A percentile compares a stretch with the other conserved stretches of the same genome.
Evolutionary conservation across 2,888 invertebrate species (phyloP).

Genomic region (Lithophane leautieri): DNA sequence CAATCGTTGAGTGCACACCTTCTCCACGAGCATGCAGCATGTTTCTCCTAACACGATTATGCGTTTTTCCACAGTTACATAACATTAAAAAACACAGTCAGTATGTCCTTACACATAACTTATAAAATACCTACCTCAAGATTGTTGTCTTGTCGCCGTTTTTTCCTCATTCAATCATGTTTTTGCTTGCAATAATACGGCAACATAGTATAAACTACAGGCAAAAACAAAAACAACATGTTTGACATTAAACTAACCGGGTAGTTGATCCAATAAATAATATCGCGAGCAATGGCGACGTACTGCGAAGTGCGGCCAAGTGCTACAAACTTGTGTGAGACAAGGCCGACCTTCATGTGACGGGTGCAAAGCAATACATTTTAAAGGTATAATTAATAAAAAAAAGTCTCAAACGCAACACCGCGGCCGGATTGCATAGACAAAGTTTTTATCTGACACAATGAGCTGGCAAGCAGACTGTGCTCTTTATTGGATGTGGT

Average conservation of each 20-base stretch:
- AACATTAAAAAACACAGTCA: background rate
- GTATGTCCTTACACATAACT: background rate
- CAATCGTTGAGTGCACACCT: background rate
- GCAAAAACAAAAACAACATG: conserved; percentile 42
- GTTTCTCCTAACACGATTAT: background rate
- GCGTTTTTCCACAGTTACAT: background rate
- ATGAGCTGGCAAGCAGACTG: conserved; percentile 7
- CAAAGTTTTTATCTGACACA: conserved; percentile 42
- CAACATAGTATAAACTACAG: conserved; percentile 7
- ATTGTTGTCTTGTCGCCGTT: background rate
- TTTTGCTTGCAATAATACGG: conserved; percentile 29
- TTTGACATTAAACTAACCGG: conserved; percentile 22
- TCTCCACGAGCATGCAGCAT: background rate
- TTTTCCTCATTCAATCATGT: conserved; percentile 29
- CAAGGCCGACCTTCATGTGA: conserved; percentile 57
- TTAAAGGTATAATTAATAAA: conserved; percentile 38
- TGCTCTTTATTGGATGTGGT: conserved; percentile 48
- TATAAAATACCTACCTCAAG: background rate
- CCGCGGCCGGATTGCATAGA: conserved; percentile 58
- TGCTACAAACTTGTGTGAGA: conserved; percentile 43
- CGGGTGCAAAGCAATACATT: conserved; percentile 19
- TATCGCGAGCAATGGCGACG: conserved; percentile 20
- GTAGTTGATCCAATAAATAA: conserved; percentile 33
- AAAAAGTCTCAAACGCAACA: conserved; percentile 65
- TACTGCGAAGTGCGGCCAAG: conserved; percentile 4